Conservation (phyloP, 2,113 vertebrate species). For the Sphyrna mokarran region DNA sequence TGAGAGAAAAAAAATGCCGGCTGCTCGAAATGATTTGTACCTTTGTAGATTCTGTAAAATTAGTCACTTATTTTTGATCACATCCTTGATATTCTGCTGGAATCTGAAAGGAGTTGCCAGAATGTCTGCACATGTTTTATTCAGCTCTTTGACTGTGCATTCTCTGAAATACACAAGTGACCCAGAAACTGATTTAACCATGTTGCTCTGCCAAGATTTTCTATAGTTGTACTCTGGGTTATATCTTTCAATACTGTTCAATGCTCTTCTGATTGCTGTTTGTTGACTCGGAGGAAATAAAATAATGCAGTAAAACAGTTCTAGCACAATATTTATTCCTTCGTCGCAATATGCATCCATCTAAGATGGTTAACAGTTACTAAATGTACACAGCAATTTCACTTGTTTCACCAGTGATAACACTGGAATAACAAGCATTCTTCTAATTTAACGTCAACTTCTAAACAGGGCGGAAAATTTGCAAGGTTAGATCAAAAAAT, state of each 20-base stretch:
- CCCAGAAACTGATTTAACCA: background rate
- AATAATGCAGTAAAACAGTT: slow-evolving; percentile 14
- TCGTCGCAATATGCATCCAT: background rate
- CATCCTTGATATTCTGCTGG: background rate
- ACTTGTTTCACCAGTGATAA: background rate
- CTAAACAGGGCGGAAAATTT: background rate
- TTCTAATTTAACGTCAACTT: background rate
- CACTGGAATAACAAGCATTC: slow-evolving; percentile 6
- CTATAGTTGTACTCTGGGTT: background rate
- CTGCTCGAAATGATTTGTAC: background rate
- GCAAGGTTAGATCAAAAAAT: background rate
- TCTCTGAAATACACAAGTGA: slow-evolving; percentile 25
- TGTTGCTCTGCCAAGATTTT: background rate
- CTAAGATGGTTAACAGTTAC: background rate
- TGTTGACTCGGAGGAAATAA: slow-evolving; percentile 31
- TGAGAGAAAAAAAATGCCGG: background rate
- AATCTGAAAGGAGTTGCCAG: background rate
- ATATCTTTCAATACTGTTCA: slow-evolving; percentile 23
- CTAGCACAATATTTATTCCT: slow-evolving; percentile 20
- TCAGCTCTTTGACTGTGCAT: background rate
- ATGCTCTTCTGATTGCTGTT: slow-evolving; percentile 27
- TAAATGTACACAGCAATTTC: background rate
- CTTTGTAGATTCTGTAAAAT: background rate
- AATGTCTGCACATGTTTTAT: background rate
- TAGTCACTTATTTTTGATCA: slow-evolving; percentile 32